Base-by-base conservation (phyloP, 1,140 invertebrate species). In the Augochlora pura region DNA sequence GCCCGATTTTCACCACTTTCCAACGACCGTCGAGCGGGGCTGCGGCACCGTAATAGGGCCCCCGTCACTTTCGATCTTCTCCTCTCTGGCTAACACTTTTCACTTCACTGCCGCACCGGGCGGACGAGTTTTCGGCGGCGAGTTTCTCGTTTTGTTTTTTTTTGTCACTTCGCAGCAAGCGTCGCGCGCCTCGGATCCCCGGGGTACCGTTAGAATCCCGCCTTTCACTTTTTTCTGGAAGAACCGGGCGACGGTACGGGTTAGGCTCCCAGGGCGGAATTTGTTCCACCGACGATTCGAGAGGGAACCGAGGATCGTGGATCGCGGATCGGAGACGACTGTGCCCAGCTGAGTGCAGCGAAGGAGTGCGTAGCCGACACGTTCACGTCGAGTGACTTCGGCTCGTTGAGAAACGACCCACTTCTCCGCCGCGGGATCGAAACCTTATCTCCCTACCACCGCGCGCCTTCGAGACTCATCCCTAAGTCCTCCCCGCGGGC, bases 331-430 rank as follows among this genome's bases (percentile, higher is more conserved):
- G 59, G 67, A 74, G 72, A 76, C 72, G 71, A 82, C 83, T 77
- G 88, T 79, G 82, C 87, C 83, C 83, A 82, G 69, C 88, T 88
- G 84, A 84, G 87, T 88, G 80, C 87, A 81, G 86, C 84, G 85
- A 85, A 89, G 72, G 87, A 92, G 90, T 92, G 91, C 86, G 88
- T 91, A 87, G 80, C 71, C 81, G 65, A 64, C 80, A 81, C 81
- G 88, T 90, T 91, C 89, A 84, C 86, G 86, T 77, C 88, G 88
- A 91, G 90, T 85, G 88, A 91, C 88, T 89, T 86, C 78, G 83
- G 84, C 80, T 88, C 84, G 88, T 89, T 91, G 90, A 89, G 88
- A 89, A 91, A 88, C 91, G 91, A 92, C 91, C 91, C 91, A 91
- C 91, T 92, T 91, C 89, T 90, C 86, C 88, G 78, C 69, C 74